These are phyloP conservation scores for Scolopax rusticola DNA, from an alignment of 2,797 vertebrate genomes.

Conservation along the genomic window DNA sequence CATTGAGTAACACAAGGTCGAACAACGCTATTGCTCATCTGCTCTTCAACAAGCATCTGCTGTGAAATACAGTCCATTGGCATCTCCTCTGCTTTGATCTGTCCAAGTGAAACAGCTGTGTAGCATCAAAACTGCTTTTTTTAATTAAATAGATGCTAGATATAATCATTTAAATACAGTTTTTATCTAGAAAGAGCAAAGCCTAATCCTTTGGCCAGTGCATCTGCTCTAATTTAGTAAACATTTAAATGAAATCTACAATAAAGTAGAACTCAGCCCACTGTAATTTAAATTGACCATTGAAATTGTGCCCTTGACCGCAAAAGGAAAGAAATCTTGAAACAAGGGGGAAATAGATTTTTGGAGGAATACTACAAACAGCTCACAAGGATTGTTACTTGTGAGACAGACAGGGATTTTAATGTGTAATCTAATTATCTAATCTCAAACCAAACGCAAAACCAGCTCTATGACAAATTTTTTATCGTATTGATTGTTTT, in stretches of 20 bases:
- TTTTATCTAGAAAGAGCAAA: neutral
- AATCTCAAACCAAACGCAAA: neutral
- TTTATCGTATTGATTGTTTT: rapidly evolving
- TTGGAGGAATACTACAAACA: neutral
- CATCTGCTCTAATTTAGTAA: neutral
- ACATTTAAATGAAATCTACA: neutral
- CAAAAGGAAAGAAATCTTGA: neutral
- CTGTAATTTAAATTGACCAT: neutral
- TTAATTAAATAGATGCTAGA: neutral
- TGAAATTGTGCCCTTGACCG: neutral
- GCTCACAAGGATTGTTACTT: neutral
- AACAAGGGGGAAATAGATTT: neutral
- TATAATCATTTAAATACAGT: neutral
- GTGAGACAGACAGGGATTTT: neutral
- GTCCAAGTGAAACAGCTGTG: neutral
- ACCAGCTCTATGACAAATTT: neutral
- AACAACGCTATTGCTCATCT: neutral
- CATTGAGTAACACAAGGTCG: rapidly evolving
- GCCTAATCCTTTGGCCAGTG: neutral
- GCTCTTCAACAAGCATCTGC: neutral
- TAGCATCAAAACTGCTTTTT: neutral
- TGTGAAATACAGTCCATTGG: neutral
- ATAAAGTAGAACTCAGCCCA: neutral
- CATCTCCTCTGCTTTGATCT: neutral
- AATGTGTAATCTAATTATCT: neutral